phyloP scores from a whole-genome alignment of 1,140 invertebrate genomes.

The Mactra quadrangularis region DNA sequence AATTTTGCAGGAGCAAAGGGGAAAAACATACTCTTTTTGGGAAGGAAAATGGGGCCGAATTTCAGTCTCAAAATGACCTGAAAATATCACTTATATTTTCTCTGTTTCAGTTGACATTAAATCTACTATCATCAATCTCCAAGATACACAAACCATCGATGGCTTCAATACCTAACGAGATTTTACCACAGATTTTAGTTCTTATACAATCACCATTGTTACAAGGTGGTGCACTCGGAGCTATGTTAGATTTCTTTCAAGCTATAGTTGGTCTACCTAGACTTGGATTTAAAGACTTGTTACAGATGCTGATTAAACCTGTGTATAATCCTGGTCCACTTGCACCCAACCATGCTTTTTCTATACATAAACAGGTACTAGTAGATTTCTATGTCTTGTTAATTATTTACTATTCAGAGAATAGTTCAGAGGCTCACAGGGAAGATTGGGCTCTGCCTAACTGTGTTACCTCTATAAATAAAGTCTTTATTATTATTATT shows the following conservation, averaged over 20 bases:
- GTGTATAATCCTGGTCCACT: constrained; percentile 77
- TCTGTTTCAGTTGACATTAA: constrained; percentile 84
- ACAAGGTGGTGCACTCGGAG: constrained; percentile 93
- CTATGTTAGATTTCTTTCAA: constrained; percentile 96
- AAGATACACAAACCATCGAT: constrained; percentile 83
- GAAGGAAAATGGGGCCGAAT: too few species aligned
- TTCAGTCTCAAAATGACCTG: too few species aligned
- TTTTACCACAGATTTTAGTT: constrained; percentile 92
- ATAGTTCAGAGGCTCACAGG: too few species aligned
- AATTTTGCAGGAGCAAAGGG: too few species aligned
- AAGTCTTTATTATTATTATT: too few species aligned
- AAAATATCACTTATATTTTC: too few species aligned
- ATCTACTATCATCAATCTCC: constrained; percentile 84
- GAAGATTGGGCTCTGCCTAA: too few species aligned
- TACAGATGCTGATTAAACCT: constrained; percentile 85
- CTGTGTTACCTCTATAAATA: too few species aligned
- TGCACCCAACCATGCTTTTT: constrained; percentile 62
- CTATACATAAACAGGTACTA: constrained; percentile 86
- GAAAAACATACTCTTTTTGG: too few species aligned
- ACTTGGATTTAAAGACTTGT: constrained; percentile 91
- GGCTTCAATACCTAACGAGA: constrained; percentile 81
- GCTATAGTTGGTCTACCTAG: constrained; percentile 93
- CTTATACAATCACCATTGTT: constrained; percentile 96
- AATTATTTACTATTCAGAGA: too few species aligned
- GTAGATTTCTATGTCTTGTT: too few species aligned